A percentile compares a stretch with the other conserved stretches of the same genome.
Evolutionary conservation across 2,888 invertebrate genomes (phyloP).

Genomic region (Lydus trimaculatus): DNA sequence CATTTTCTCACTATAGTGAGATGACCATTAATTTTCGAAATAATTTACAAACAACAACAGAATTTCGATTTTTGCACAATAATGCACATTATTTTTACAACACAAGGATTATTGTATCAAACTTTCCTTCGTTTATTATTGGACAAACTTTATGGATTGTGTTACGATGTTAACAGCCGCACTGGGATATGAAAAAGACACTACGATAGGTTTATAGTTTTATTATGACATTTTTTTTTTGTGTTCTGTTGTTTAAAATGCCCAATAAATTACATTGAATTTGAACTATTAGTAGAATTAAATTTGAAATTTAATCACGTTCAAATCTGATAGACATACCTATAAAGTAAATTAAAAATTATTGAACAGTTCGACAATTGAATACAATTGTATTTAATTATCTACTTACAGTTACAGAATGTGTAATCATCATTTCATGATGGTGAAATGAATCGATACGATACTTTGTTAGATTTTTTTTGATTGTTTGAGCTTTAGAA

Average conservation of each 20-base stretch:
- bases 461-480: neutral
- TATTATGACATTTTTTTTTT: neutral
- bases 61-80: constrained; percentile 23
- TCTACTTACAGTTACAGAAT: neutral
- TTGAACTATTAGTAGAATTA: neutral
- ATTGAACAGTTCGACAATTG: neutral
- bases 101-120: constrained; percentile 28
- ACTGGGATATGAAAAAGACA: neutral
- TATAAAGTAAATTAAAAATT: neutral
- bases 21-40: constrained; percentile 30
- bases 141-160: constrained; percentile 19
- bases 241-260: neutral
- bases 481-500: neutral
- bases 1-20: constrained; percentile 25
- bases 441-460: neutral
- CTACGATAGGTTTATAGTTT: neutral
- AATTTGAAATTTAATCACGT: neutral
- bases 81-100: constrained; percentile 33
- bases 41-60: constrained; percentile 30
- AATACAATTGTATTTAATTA: neutral
- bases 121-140: constrained; percentile 27
- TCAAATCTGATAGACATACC: neutral
- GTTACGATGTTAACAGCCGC: constrained; percentile 4
- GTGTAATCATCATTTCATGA: neutral
- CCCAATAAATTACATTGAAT: neutral